Evolutionary conservation across 2,888 invertebrate genomes (phyloP), one percentile per base, ranked within the genome.

Genomic region (Cryptocheilus praepositus): DNA sequence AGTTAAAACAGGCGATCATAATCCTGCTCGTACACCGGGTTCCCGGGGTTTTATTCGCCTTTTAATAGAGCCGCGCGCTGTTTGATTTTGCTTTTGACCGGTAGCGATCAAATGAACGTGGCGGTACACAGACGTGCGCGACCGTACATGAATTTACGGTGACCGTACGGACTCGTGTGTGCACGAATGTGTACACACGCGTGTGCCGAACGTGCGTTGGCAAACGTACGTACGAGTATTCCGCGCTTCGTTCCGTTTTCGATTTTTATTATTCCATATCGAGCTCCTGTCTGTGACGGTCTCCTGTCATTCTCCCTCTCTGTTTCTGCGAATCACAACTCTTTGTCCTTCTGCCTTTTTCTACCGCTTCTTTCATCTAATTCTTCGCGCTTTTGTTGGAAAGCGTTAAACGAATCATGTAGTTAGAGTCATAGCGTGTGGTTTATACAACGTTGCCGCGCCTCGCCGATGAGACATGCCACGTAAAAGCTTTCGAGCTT

Each of bases 51-150:
- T 81, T 74, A 77, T 77, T 81, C 74, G 70, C 72, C 74, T 82
- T 85, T 84, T 80, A 83, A 82, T 81, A 79, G 79, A 80, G 71
- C 75, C 66, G 53, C 71, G 74, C 72, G 76, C 71, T 80, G 79
- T 81, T 84, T 81, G 79, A 82, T 81, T 81, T 78, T 72, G 65
- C 79, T 76, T 79, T 77, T 28, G 71, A 53, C 36, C 61, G 63
- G 67, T 36, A 13, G 61, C 55, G 46, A n/a, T 25, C 51, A 25
- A 45, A 28, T 11, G 46, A 60, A 25, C 58, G 57, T 7, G 49
- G 49, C 16, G 43, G 25, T 25, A 21, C 49, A 18, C 2, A 2
- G 54, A 13, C 45, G 25, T 13, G 25, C 54, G 19, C 52, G 19
- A n/a, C 51, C 45, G 19, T 55, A 55, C 53, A 55, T 73, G 73